Conservation (phyloP, 2,797 vertebrate species). For the Uromys caudimaculatus region DNA sequence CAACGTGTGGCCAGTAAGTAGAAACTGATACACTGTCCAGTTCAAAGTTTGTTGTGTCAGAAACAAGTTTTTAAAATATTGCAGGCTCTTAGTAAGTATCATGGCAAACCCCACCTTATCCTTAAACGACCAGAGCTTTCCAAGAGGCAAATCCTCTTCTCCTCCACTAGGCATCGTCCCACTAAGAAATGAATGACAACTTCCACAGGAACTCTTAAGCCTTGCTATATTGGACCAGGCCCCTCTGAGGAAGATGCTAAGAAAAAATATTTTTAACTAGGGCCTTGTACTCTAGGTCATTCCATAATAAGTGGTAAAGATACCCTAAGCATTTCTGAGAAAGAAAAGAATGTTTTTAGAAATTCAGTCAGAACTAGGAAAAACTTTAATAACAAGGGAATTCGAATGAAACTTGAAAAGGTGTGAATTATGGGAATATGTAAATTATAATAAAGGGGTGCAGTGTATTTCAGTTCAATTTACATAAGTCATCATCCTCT, state of each 20-base stretch:
- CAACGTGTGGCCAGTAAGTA: neutral
- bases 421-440: slow-evolving; percentile 61
- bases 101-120: slow-evolving; percentile 10
- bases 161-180: neutral
- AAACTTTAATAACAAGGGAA: slow-evolving; percentile 62
- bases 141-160: neutral
- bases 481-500: slow-evolving; percentile 60
- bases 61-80: slow-evolving; percentile 52
- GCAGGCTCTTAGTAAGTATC: neutral
- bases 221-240: neutral
- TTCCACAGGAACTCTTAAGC: slow-evolving; percentile 12
- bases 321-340: slow-evolving; percentile 63
- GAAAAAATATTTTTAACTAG: neutral
- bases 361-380: slow-evolving; percentile 64
- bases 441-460: slow-evolving; percentile 62
- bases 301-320: slow-evolving; percentile 56
- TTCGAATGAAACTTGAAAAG: slow-evolving; percentile 69
- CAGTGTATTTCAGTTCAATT: slow-evolving; percentile 62
- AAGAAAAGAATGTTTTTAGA: slow-evolving; percentile 49
- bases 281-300: neutral
- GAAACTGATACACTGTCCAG: slow-evolving; percentile 33
- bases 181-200: slow-evolving; percentile 16
- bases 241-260: slow-evolving; percentile 41
- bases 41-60: slow-evolving; percentile 22
- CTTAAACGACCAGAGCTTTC: slow-evolving; percentile 24